These are phyloP conservation scores for Isurus oxyrinchus DNA, from an alignment of 2,113 vertebrate species.

Conservation along the genomic window DNA sequence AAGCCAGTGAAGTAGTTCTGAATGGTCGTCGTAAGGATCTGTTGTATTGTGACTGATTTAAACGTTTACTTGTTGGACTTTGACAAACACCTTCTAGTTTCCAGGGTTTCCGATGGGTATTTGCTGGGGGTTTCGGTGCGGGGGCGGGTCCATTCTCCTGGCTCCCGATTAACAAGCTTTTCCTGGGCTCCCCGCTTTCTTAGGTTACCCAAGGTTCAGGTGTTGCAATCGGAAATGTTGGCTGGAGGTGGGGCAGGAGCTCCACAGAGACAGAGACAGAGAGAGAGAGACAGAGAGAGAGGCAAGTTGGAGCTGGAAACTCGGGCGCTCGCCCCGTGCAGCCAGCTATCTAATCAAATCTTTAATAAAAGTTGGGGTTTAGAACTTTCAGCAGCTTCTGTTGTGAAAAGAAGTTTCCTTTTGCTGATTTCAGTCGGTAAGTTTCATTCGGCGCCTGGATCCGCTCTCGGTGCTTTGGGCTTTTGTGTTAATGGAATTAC, in stretches of 20 bases:
- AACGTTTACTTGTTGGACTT: background rate
- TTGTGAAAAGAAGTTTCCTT: background rate
- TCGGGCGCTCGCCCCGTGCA: background rate
- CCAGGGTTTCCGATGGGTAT: background rate
- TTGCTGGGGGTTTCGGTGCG: background rate
- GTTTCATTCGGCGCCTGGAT: background rate
- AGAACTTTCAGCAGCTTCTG: background rate
- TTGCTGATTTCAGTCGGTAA: background rate
- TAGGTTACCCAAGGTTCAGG: background rate
- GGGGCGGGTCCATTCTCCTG: background rate
- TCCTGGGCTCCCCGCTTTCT: background rate
- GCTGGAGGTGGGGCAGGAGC: background rate
- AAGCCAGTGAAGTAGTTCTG: background rate
- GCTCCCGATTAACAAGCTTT: background rate
- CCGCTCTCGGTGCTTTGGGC: no score
- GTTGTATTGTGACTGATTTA: background rate
- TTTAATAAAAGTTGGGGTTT: background rate
- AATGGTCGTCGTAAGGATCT: no score
- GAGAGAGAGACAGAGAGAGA: no score
- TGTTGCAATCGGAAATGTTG: background rate
- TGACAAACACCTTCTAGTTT: background rate
- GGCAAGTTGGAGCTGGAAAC: background rate
- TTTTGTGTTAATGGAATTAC: background rate
- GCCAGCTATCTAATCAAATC: background rate
- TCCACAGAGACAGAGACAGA: fast-evolving